Conservation (phyloP, 2,797 vertebrate genomes). For the Coluber constrictor region DNA sequence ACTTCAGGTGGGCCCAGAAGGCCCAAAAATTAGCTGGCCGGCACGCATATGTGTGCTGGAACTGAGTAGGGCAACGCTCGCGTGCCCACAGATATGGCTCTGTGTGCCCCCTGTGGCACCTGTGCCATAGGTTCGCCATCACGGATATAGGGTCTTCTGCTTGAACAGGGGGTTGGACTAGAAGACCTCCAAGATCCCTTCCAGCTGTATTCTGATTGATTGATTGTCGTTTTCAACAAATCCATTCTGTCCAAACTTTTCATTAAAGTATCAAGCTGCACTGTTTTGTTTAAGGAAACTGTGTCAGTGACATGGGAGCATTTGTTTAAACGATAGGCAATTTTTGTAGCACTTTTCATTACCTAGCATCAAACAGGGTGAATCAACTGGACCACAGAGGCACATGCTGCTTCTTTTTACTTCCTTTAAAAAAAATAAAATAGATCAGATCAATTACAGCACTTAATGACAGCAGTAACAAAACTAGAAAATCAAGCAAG, state of each 20-base stretch:
- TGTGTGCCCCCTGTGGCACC: no score
- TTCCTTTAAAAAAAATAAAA: not conserved
- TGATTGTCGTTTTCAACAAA: not conserved
- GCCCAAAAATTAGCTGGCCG: no score
- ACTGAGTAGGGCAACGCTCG: no score
- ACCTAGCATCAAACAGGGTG: not conserved
- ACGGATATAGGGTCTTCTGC: no score
- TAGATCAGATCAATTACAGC: not conserved
- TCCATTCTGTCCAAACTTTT: not conserved
- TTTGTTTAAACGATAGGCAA: not conserved
- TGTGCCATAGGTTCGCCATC: no score
- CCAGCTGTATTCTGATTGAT: not conserved
- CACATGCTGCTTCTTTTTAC: not conserved
- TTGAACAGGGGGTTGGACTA: no score
- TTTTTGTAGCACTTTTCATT: slow-evolving; percentile 1
- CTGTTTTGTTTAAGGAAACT: slow-evolving; percentile 19
- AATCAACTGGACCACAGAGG: not conserved
- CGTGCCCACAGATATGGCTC: no score
- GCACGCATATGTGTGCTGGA: no score
- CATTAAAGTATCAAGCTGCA: not conserved
- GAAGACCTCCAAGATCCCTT: no score
- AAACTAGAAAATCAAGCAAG: slow-evolving; percentile 25
- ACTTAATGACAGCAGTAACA: not conserved
- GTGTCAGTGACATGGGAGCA: not conserved
- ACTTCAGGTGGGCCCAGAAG: no score